These are phyloP conservation scores for Ophiothrix spiculata DNA, from an alignment of 35 echinoderm and acorn worm species.

Conservation along the genomic window DNA sequence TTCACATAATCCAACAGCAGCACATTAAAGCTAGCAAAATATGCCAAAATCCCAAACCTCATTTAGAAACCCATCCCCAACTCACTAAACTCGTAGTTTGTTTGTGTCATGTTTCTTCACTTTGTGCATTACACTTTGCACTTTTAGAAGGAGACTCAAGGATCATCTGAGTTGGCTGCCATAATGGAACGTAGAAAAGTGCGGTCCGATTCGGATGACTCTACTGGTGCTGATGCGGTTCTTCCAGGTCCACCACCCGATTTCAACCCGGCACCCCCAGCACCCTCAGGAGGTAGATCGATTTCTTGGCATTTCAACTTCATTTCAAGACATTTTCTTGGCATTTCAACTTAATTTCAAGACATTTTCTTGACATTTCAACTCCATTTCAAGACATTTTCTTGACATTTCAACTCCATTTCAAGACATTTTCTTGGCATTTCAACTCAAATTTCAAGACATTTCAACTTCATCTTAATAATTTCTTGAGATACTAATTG, in stretches of 20 bases:
- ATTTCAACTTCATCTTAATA: no score
- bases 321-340: no score
- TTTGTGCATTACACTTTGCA: slow-evolving; percentile 14
- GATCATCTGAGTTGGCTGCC: slow-evolving; percentile 62
- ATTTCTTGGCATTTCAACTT: not conserved
- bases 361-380: no score
- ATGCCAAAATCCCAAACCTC: not conserved
- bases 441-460: no score
- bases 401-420: no score
- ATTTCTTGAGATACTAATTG: no score
- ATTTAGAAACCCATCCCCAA: not conserved
- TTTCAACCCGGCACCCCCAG: slow-evolving; percentile 64
- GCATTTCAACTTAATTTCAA: no score
- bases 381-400: no score
- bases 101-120: not conserved
- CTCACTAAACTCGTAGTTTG: not conserved
- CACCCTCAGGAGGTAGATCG: not conserved
- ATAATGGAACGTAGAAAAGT: slow-evolving; percentile 83
- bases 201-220: slow-evolving; percentile 31
- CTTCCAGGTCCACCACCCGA: slow-evolving; percentile 59
- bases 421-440: no score
- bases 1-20: no score
- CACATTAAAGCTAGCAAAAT: not conserved
- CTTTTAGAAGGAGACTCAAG: slow-evolving; percentile 7
- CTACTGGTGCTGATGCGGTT: slow-evolving; percentile 3